phyloP scores from a whole-genome alignment of 2,888 invertebrate species.

The Acanthacorydalis orientalis region DNA sequence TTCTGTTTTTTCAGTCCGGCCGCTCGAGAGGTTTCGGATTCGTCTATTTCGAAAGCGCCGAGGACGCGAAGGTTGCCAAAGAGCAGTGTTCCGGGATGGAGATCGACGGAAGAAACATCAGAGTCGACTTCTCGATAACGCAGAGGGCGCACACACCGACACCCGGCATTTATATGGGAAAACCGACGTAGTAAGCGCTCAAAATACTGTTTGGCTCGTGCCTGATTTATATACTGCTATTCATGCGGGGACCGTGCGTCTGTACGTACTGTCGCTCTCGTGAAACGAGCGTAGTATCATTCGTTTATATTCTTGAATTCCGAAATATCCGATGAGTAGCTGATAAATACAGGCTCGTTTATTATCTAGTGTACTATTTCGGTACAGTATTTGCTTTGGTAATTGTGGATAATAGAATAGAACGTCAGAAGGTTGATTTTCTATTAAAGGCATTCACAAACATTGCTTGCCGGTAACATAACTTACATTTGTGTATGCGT shows the following conservation, averaged over 20 bases:
- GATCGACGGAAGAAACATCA: slow-evolving; percentile 80
- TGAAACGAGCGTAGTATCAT: neutral
- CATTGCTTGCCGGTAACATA: slow-evolving; percentile 12
- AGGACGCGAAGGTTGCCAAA: slow-evolving; percentile 86
- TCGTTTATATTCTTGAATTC: neutral
- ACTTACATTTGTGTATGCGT: slow-evolving; percentile 2
- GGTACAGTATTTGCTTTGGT: neutral
- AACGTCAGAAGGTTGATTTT: slow-evolving; percentile 7
- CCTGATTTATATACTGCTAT: neutral
- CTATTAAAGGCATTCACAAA: slow-evolving; percentile 18
- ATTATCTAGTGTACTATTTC: neutral
- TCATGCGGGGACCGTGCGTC: neutral
- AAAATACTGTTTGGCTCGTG: neutral
- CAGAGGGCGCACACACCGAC: slow-evolving; percentile 94
- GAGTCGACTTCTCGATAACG: slow-evolving; percentile 93
- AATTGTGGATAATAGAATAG: neutral
- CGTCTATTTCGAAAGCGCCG: slow-evolving; percentile 76
- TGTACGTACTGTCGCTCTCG: neutral
- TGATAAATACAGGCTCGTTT: neutral
- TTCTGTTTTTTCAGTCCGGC: slow-evolving; percentile 49
- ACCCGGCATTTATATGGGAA: slow-evolving; percentile 94
- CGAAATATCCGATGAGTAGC: neutral
- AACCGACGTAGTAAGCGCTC: slow-evolving; percentile 56
- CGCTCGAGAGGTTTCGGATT: slow-evolving; percentile 93
- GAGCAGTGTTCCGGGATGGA: slow-evolving; percentile 88